A percentile compares a stretch with the other conserved stretches of the same genome.
Conservation (phyloP, 2,797 vertebrate genomes). For the Hyperoplus immaculatus region DNA sequence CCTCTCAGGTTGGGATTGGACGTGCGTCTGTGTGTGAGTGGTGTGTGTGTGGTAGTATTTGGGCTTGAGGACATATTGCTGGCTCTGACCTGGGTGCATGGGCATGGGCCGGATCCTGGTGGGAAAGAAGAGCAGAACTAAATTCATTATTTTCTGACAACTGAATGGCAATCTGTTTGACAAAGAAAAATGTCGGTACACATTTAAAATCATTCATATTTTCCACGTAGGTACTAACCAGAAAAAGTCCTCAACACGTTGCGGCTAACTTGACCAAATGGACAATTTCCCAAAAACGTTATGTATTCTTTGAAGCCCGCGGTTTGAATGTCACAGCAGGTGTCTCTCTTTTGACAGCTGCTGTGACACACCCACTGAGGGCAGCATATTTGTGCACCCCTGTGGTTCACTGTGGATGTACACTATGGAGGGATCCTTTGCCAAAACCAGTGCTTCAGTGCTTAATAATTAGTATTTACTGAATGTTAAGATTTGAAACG, state of each 20-base stretch:
- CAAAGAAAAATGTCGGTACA: neutral
- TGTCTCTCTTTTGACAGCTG: neutral
- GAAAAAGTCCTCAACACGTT: neutral
- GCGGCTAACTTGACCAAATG: neutral
- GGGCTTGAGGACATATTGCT: constrained; percentile 93
- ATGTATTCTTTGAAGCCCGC: neutral
- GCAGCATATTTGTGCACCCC: no score
- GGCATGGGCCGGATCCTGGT: constrained; percentile 90
- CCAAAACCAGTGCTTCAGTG: no score
- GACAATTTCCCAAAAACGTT: no score
- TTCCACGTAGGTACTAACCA: neutral
- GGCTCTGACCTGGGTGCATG: constrained; percentile 89
- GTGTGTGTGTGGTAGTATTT: constrained; percentile 91
- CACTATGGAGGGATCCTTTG: no score
- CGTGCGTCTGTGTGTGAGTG: constrained; percentile 83
- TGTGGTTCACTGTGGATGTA: no score
- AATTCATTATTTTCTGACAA: neutral
- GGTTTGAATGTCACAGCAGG: neutral
- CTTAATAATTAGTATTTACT: no score
- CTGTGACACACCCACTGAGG: neutral
- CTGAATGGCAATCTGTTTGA: neutral
- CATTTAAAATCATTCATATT: neutral
- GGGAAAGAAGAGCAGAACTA: constrained; percentile 20
- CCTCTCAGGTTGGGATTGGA: constrained; percentile 87
- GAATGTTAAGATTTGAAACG: no score